phyloP scores from a whole-genome alignment of 2,113 vertebrate genomes.

The Ochotona princeps region DNA sequence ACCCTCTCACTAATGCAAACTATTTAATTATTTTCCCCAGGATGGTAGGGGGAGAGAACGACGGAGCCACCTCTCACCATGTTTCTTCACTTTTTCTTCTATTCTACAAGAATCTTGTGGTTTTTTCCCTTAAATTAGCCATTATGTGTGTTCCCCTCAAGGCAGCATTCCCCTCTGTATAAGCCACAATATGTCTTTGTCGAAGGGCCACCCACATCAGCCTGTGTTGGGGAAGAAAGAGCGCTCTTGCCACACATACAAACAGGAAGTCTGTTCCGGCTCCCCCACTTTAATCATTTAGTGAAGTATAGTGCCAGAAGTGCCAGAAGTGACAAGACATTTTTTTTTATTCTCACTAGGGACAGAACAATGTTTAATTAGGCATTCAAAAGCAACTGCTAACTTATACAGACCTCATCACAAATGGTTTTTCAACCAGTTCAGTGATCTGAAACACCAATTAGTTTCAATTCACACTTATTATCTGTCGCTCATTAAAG shows the following conservation, averaged over 20 bases:
- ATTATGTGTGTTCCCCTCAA: neutral
- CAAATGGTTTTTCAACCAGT: constrained; percentile 82
- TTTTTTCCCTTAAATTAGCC: constrained; percentile 18
- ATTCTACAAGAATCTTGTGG: constrained; percentile 36
- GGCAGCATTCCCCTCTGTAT: neutral
- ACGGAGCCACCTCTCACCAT: neutral
- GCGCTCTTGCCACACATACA: constrained; percentile 56
- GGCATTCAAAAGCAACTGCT: constrained; percentile 83
- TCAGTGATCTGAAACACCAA: constrained; percentile 86
- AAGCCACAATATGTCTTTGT: neutral
- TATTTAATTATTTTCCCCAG: constrained; percentile 8
- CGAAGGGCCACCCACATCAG: constrained; percentile 28
- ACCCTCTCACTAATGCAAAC: neutral
- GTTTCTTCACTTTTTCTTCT: constrained; percentile 43
- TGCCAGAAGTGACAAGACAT: constrained; percentile 27
- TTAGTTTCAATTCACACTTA: constrained; percentile 87
- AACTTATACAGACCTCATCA: constrained; percentile 81
- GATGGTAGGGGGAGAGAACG: neutral
- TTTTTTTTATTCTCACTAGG: constrained; percentile 71
- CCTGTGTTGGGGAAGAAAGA: constrained; percentile 32
- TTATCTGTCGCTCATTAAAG: constrained; percentile 82
- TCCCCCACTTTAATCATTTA: constrained; percentile 75
- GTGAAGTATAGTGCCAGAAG: constrained; percentile 64
- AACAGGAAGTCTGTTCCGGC: constrained; percentile 69
- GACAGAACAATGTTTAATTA: constrained; percentile 84